Base-by-base conservation (phyloP, 2,888 invertebrate species). In the Atethmia centrago region DNA sequence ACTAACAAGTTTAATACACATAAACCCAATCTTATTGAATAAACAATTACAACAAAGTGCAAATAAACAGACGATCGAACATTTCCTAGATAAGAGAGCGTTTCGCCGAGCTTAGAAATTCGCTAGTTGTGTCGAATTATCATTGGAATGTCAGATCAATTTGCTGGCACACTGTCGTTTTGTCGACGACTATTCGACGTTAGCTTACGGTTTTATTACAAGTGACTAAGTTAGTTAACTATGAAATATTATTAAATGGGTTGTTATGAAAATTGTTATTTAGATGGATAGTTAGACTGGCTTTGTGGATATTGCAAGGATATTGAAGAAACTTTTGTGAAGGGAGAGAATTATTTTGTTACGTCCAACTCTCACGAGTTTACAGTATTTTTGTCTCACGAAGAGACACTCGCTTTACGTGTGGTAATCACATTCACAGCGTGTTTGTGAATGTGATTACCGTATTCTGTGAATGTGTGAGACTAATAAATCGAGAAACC, bases 121-220 rank as follows among this genome's bases (percentile, higher is more conserved):
- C 89, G 63, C 88, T 67, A 86, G 87, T 90, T 91, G 88, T 89
- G 90, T 90, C 80, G 86, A 92, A 94, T 94, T 93, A 94, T 93
- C 93, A 94, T 95, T 92, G 93, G 91, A 94, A 95, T 95, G 91
- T 90, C 91, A 93, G 93, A 94, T 94, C 93, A 93, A 94, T 94
- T 94, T 92, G 89, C 91, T 91, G 92, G 93, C 94, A 91, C 92
- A 90, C 89, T 90, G 89, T 89, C 90, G 91, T 93, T 94, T 92
- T 88, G 89, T 88, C 85, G 79, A 87, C 83, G 87, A 90, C 89
- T 88, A 88, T 71, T 87, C 88, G 83, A 84, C 87, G 90, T 83
- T 87, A 82, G 83, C 86, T 86, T 88, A 88, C 89, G 89, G 86
- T 91, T 92, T 91, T 93, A 92, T 91, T 91, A 87, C 87, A 86